Evolutionary conservation across 2,888 invertebrate species (phyloP).

Genomic region (Furcula furcula): DNA sequence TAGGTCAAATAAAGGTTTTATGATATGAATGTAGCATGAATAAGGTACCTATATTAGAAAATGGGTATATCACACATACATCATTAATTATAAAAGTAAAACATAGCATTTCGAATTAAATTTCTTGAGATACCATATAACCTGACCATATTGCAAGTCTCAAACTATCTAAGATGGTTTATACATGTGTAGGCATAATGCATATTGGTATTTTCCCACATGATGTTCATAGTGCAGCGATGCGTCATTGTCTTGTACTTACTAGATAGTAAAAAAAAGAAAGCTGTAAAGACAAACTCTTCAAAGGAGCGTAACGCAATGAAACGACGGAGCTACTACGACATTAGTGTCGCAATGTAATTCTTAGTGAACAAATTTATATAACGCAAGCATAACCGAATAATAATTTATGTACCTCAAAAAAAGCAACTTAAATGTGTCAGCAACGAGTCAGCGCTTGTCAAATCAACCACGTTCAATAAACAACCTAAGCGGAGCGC

Average conservation of each 20-base stretch:
- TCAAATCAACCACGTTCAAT: slow-evolving; percentile 76
- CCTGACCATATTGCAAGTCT: slow-evolving; percentile 12
- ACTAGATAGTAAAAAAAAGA: slow-evolving; percentile 52
- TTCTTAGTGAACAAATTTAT: slow-evolving; percentile 7
- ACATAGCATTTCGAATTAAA: too few relatives aligned
- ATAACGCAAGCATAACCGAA: slow-evolving; percentile 16
- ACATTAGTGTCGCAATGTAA: neutral
- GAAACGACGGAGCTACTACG: slow-evolving; percentile 12
- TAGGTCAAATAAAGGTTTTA: too few relatives aligned
- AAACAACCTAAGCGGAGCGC: slow-evolving; percentile 61
- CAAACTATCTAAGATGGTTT: slow-evolving; percentile 16
- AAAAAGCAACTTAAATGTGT: slow-evolving; percentile 49
- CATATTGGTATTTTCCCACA: slow-evolving; percentile 24
- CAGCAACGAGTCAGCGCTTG: slow-evolving; percentile 61
- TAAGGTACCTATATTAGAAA: neutral
- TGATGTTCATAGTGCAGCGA: slow-evolving; percentile 36
- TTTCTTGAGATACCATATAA: too few relatives aligned
- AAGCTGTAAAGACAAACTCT: slow-evolving; percentile 28
- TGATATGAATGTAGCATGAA: neutral
- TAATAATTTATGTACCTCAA: slow-evolving; percentile 56
- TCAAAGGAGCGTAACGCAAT: slow-evolving; percentile 4
- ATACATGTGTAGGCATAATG: slow-evolving; percentile 11
- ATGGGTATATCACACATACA: slow-evolving; percentile 3
- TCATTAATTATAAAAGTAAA: too few relatives aligned
- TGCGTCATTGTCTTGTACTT: slow-evolving; percentile 61